A percentile compares a stretch with the other conserved stretches of the same genome.
Conservation (phyloP, 2,888 invertebrate genomes). For the Drosophila maculinotata region DNA sequence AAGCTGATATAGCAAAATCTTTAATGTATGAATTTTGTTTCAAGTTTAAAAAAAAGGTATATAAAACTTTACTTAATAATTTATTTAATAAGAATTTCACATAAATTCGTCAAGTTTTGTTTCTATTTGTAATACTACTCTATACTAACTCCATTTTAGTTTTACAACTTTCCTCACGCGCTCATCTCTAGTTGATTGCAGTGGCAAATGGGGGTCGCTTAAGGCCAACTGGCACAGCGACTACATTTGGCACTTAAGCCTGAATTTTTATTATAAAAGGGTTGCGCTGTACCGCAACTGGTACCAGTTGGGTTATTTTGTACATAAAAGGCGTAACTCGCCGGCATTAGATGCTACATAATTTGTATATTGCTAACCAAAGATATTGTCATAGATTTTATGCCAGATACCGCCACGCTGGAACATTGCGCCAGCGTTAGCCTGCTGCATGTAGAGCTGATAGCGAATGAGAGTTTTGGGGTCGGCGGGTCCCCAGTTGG, state of each 20-base stretch:
- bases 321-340: slow-evolving; percentile 40
- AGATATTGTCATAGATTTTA: slow-evolving; percentile 83
- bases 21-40: no score
- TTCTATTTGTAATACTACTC: background rate
- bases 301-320: slow-evolving; percentile 3
- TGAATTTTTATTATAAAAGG: slow-evolving; percentile 69
- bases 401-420: slow-evolving; percentile 79
- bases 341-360: slow-evolving; percentile 49
- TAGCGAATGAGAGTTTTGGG: slow-evolving; percentile 85
- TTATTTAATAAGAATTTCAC: slow-evolving; percentile 1
- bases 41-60: background rate
- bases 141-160: background rate
- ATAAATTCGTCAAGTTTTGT: slow-evolving; percentile 18
- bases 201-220: slow-evolving; percentile 33
- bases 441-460: slow-evolving; percentile 69
- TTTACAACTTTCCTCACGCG: slow-evolving; percentile 12
- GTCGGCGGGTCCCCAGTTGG: slow-evolving; percentile 83
- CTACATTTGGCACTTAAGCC: slow-evolving; percentile 72
- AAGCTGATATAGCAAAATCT: no score
- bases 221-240: slow-evolving; percentile 46
- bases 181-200: slow-evolving; percentile 49
- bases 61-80: background rate
- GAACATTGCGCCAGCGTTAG: slow-evolving; percentile 70
- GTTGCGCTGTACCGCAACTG: slow-evolving; percentile 47
- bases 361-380: slow-evolving; percentile 78